These are phyloP conservation scores for Nannoperca obscura DNA, from an alignment of 2,797 vertebrate genomes.

Conservation along the genomic window DNA sequence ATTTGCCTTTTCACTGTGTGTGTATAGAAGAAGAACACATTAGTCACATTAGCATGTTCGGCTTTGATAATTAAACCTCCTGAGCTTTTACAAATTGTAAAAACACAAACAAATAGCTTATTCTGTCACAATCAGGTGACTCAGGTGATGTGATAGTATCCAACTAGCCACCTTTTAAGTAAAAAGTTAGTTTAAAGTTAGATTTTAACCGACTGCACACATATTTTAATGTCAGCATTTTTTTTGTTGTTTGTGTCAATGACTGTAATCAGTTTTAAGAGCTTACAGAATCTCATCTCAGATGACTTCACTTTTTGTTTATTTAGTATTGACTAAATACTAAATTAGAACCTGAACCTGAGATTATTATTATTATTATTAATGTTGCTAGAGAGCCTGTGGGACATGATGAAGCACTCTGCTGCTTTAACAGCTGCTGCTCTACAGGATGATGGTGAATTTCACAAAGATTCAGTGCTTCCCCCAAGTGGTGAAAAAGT, in stretches of 20 bases:
- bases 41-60: too few species aligned
- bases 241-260: background rate
- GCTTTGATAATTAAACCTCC: background rate
- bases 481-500: conserved; percentile 42
- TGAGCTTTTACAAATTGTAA: background rate
- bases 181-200: background rate
- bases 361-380: background rate
- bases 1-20: too few species aligned
- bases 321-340: background rate
- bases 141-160: background rate
- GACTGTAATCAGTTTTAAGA: background rate
- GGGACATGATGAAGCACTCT: background rate
- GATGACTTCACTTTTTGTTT: background rate
- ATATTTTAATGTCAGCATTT: background rate
- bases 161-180: background rate
- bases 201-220: background rate
- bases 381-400: background rate
- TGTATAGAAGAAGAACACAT: too few species aligned
- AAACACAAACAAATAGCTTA: background rate
- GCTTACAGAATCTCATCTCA: background rate
- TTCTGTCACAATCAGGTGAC: too few species aligned
- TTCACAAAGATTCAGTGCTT: conserved; percentile 7
- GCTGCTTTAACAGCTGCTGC: background rate
- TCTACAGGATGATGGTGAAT: background rate
- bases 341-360: too few species aligned